These are phyloP conservation scores for Macrotis lagotis DNA, from an alignment of 2,113 vertebrate species.

Conservation along the genomic window DNA sequence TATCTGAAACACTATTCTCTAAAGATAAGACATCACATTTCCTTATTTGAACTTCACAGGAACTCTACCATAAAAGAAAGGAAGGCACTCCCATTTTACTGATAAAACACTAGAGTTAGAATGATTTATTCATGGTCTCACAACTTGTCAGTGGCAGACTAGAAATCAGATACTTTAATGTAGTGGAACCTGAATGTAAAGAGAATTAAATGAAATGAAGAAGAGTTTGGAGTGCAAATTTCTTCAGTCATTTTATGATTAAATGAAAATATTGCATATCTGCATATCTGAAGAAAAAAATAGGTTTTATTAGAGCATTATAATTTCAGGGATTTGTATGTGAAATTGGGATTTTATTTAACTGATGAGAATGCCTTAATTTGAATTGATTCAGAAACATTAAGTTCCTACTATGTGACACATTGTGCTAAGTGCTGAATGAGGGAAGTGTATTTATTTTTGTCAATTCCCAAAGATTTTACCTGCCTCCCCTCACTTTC, in stretches of 20 bases:
- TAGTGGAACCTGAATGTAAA: neutral
- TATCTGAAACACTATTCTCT: neutral
- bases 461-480: slow-evolving; percentile 50
- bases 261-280: slow-evolving; percentile 45
- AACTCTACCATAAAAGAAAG: neutral
- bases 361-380: slow-evolving; percentile 49
- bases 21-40: neutral
- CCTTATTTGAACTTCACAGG: neutral
- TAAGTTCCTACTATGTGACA: neutral
- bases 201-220: neutral
- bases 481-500: neutral
- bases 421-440: neutral
- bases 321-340: slow-evolving; percentile 43
- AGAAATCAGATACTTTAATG: neutral
- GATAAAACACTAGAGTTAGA: neutral
- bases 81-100: neutral
- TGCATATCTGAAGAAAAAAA: slow-evolving; percentile 36
- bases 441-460: slow-evolving; percentile 54
- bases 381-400: slow-evolving; percentile 26
- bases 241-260: slow-evolving; percentile 36
- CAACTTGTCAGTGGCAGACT: neutral
- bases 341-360: slow-evolving; percentile 53
- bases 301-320: slow-evolving; percentile 52
- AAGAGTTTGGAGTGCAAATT: slow-evolving; percentile 24
- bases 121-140: neutral